These are phyloP conservation scores for Timema podura DNA, from an alignment of 2,888 invertebrate species.

Conservation along the genomic window DNA sequence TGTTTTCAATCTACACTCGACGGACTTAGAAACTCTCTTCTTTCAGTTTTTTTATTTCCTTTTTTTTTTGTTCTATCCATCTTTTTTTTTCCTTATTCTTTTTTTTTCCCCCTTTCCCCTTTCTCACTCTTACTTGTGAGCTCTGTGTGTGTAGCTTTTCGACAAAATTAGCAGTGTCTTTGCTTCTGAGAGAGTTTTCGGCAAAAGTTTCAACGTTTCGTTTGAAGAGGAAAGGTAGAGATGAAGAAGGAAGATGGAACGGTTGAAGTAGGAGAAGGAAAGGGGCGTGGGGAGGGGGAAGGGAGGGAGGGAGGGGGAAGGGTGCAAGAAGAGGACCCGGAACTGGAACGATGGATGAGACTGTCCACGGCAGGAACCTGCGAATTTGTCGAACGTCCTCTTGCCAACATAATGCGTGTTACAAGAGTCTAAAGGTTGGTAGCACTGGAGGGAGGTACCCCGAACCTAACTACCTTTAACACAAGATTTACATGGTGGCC, in stretches of 20 bases:
- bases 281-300: slow-evolving; percentile 22
- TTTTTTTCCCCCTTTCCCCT: slow-evolving; percentile 13
- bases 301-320: slow-evolving; percentile 28
- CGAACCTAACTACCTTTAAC: too few relatives aligned
- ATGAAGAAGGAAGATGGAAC: slow-evolving; percentile 13
- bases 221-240: slow-evolving; percentile 16
- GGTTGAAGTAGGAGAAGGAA: slow-evolving; percentile 4
- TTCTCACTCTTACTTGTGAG: slow-evolving; percentile 6
- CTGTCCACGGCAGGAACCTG: slow-evolving; percentile 36
- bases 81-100: slow-evolving; percentile 21
- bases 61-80: neutral
- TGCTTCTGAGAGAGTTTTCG: slow-evolving; percentile 22
- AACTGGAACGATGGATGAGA: slow-evolving; percentile 30
- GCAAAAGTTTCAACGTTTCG: slow-evolving; percentile 23
- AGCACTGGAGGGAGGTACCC: too few relatives aligned
- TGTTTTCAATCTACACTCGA: slow-evolving; percentile 32
- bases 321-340: slow-evolving; percentile 23
- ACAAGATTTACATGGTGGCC: too few relatives aligned
- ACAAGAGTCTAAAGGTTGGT: neutral
- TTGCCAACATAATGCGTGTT: slow-evolving; percentile 13
- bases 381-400: slow-evolving; percentile 34
- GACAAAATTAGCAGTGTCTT: slow-evolving; percentile 26
- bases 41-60: slow-evolving; percentile 17
- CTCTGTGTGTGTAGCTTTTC: slow-evolving; percentile 26
- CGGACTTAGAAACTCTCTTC: slow-evolving; percentile 27